A percentile compares a stretch with the other conserved stretches of the same genome.
phyloP scores from a whole-genome alignment of 2,888 invertebrate genomes.

The Lasioglossum calceatum region DNA sequence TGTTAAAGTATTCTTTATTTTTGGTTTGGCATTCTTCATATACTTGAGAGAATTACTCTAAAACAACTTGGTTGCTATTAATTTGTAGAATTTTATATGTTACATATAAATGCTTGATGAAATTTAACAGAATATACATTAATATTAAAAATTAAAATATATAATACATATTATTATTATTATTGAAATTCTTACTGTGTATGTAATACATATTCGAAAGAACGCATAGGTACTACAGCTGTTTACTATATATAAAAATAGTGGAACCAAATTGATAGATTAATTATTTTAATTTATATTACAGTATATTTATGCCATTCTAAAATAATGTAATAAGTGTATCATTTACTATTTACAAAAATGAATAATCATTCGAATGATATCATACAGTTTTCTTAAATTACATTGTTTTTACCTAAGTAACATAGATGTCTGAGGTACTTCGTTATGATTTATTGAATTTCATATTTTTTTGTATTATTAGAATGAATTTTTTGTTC shows the following conservation, averaged over 20 bases:
- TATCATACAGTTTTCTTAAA: conserved; percentile 18
- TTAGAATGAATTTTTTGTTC: conserved; percentile 14
- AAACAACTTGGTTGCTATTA: neutral
- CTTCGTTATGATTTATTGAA: conserved; percentile 11
- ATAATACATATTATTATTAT: neutral
- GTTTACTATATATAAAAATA: conserved; percentile 11
- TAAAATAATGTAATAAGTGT: conserved; percentile 55
- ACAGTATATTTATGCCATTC: conserved; percentile 45
- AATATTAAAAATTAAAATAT: neutral
- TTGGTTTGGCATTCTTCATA: neutral
- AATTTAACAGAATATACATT: neutral
- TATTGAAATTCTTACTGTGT: neutral
- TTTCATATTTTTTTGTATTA: neutral
- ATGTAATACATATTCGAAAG: neutral
- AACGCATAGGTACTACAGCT: conserved; percentile 14
- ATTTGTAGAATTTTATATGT: neutral
- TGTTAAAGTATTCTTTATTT: conserved; percentile 12
- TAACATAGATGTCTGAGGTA: conserved; percentile 43
- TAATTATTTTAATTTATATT: conserved; percentile 35
- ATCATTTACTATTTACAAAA: conserved; percentile 43
- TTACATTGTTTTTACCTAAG: conserved; percentile 18
- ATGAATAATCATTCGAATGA: conserved; percentile 28
- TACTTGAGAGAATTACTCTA: neutral
- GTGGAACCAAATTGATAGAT: neutral
- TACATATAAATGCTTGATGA: neutral